Base-by-base conservation (phyloP, 2,113 vertebrate species). In the Alexandromys fortis region DNA sequence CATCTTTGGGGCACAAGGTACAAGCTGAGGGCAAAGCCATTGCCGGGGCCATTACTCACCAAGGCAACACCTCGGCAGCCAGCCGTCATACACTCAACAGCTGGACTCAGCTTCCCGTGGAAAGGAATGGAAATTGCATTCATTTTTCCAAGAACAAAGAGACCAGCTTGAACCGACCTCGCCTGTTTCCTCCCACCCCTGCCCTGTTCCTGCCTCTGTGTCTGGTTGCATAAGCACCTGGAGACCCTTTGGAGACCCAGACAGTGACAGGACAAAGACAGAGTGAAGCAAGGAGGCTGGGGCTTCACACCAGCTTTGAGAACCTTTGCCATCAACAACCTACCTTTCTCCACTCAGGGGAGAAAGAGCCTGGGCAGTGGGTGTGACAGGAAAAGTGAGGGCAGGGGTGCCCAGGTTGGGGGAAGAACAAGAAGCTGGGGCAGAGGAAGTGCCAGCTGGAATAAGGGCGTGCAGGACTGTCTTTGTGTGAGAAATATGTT, bases 131-230 rank as follows among this genome's bases (percentile, higher is more conserved):
- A 97, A 97, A 97, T 97, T 95, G 72, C 94, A 61, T 38, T 97
- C 81, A 96, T 96, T 97, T 97, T 97, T 95, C 96, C 28, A 11
- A 92, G 96, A 97, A 97, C 85, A 94, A 96, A 97, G 95, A 93
- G 77, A 78, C 81, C 73, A n/a, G 94, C 33, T 52, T 1, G 3
- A 4, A 21, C 70, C 0, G 33, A 90, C 93, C 93, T 92, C 55
- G 67, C 45, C 45, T 12, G 79, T 19, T 89, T 79, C 93, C 76
- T 96, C 63, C 89, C 45, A 63, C 78, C 47, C 47, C 35, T 10
- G 13, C 86, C 90, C 86, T 77, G 79, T 22, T 61, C 72, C 49
- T 72, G 45, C 68, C 61, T 96, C 86, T 4, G 22, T 4, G 22
- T 68, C 82, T 68, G 52, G 78, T 76, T 73, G 83, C 73, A 13